Percentiles rank a stretch among this genome's conserved stretches.
Evolutionary conservation across 2,888 invertebrate species (phyloP).

Genomic region (Dicyrtomina minuta): DNA sequence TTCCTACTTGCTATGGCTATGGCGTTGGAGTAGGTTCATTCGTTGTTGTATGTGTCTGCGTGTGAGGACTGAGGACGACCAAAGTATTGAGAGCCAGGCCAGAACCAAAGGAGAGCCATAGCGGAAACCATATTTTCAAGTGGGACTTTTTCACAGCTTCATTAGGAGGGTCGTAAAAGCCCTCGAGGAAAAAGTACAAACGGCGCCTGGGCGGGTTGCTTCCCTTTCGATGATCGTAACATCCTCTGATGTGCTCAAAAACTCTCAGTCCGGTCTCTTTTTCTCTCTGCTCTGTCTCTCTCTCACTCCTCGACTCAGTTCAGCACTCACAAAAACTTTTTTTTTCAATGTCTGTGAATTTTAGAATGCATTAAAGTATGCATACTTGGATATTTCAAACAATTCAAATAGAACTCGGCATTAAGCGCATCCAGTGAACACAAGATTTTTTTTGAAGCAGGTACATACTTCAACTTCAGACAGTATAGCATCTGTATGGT

Average conservation of each 20-base stretch:
- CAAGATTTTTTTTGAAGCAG: background rate
- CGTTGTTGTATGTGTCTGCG: slow-evolving; percentile 13
- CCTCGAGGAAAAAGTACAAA: slow-evolving; percentile 49
- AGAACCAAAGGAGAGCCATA: slow-evolving; percentile 42
- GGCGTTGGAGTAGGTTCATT: background rate
- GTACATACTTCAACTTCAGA: background rate
- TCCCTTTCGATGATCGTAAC: slow-evolving; percentile 54
- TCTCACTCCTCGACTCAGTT: slow-evolving; percentile 17
- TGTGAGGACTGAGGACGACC: slow-evolving; percentile 18
- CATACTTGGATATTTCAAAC: background rate
- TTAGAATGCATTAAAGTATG: slow-evolving; percentile 30
- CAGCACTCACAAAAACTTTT: slow-evolving; percentile 21
- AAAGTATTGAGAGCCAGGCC: slow-evolving; percentile 25
- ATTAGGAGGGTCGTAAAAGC: slow-evolving; percentile 53
- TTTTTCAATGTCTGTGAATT: slow-evolving; percentile 36
- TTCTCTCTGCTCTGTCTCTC: slow-evolving; percentile 23
- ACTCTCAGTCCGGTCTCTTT: slow-evolving; percentile 30
- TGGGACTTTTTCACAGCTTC: slow-evolving; percentile 53
- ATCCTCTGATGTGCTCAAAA: slow-evolving; percentile 50
- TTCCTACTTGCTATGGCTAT: too few species aligned
- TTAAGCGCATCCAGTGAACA: background rate
- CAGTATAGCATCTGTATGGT: background rate
- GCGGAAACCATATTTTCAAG: slow-evolving; percentile 52
- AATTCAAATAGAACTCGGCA: too few species aligned
- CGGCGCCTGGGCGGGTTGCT: slow-evolving; percentile 54